Conservation (phyloP, 2,888 invertebrate species). For the Drosophila diplacantha region DNA sequence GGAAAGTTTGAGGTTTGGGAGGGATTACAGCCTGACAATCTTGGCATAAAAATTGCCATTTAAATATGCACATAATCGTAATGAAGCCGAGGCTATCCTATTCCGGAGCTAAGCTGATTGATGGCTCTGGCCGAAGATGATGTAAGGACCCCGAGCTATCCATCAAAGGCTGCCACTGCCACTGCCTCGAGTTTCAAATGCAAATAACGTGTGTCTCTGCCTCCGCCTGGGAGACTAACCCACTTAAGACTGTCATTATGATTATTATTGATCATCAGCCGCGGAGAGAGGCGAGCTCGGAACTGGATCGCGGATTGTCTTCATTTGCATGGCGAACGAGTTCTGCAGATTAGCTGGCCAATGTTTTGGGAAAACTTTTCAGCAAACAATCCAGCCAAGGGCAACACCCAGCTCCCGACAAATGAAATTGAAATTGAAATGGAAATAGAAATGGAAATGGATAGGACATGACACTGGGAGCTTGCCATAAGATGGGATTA, state of each 20-base stretch:
- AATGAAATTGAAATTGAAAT: constrained; percentile 58
- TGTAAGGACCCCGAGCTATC: constrained; percentile 63
- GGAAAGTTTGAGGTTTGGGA: constrained; percentile 26
- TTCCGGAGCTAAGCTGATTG: constrained; percentile 60
- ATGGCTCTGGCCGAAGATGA: constrained; percentile 55
- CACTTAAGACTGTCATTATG: constrained; percentile 71
- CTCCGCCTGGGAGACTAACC: constrained; percentile 52
- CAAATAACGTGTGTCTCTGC: constrained; percentile 31
- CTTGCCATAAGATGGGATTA: constrained; percentile 67
- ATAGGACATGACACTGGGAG: constrained; percentile 39
- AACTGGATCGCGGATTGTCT: constrained; percentile 39
- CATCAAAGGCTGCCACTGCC: constrained; percentile 49
- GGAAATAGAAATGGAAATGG: constrained; percentile 48
- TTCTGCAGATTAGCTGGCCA: constrained; percentile 63
- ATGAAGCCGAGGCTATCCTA: constrained; percentile 52
- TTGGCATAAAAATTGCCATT: constrained; percentile 64
- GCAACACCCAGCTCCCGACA: constrained; percentile 33
- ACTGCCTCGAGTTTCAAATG: constrained; percentile 46
- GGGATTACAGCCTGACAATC: constrained; percentile 43
- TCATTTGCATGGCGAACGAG: constrained; percentile 66
- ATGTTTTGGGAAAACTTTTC: constrained; percentile 68
- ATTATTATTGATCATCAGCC: constrained; percentile 68
- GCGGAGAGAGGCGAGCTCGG: constrained; percentile 3
- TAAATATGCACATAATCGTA: constrained; percentile 68
- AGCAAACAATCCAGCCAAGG: constrained; percentile 47